Percentiles rank a stretch among this genome's conserved stretches.
These are phyloP conservation scores for Eurytoma californica DNA, from an alignment of 2,888 invertebrate genomes.

Conservation along the genomic window DNA sequence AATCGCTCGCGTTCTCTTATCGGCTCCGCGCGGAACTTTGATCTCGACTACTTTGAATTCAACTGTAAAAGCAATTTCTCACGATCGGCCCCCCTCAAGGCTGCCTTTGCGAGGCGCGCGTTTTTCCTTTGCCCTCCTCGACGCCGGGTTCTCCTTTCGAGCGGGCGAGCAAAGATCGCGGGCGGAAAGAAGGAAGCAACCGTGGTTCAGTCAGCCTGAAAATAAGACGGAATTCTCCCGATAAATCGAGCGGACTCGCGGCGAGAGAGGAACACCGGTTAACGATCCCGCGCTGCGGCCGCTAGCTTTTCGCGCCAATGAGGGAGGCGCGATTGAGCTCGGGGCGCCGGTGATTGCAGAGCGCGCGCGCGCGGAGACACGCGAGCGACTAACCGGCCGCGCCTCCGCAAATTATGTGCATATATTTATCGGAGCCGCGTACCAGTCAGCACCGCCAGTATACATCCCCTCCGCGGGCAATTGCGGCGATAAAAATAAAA, in stretches of 20 bases:
- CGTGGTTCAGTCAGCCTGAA: neutral
- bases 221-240: constrained; percentile 29
- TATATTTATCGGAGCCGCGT: constrained; percentile 27
- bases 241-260: neutral
- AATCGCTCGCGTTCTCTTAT: constrained; percentile 44
- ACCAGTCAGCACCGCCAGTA: constrained; percentile 29
- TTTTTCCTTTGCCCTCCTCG: neutral
- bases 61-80: constrained; percentile 61
- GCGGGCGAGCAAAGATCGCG: neutral
- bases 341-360: constrained; percentile 21
- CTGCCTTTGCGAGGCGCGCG: neutral
- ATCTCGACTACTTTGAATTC: constrained; percentile 61
- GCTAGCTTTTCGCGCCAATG: neutral
- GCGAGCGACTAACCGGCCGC: neutral
- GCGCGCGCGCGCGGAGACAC: constrained; percentile 10
- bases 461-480: neutral
- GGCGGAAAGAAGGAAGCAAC: neutral
- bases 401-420: constrained; percentile 36
- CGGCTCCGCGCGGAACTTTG: constrained; percentile 59
- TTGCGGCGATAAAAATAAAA: neutral
- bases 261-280: constrained; percentile 14
- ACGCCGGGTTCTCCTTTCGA: neutral
- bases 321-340: constrained; percentile 20
- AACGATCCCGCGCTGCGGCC: constrained; percentile 28
- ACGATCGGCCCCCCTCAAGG: constrained; percentile 48